Base-by-base conservation (phyloP, 2,113 vertebrate genomes). In the Gasterosteus nipponicus region DNA sequence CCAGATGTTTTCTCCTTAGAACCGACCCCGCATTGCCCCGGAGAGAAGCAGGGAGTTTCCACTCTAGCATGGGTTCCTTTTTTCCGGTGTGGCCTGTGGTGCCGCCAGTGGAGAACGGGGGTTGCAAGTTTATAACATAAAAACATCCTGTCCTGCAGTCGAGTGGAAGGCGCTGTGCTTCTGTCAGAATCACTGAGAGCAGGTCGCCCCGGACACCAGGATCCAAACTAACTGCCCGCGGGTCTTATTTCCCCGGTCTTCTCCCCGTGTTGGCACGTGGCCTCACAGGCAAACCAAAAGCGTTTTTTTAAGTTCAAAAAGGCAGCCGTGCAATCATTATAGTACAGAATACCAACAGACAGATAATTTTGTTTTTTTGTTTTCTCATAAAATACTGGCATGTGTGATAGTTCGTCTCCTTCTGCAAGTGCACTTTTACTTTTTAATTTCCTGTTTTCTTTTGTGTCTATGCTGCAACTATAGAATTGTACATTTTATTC, bases 341-440 rank as follows among this genome's bases (percentile, higher is more conserved):
- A 1, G 22, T 69, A 38, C 31, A 57, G 29, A 49, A 72, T 66
- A 70, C 66, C 57, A 62, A 65, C 60, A 75, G 67, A 68, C 70
- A 60, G 73, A 83, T 69, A 65, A 80, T 54, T 4, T 58, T 14
- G 56, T 11, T 41, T 35, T 62, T 62, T 69, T 12, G 56, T 80
- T 78, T 75, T 78, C 61, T 26, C 22, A 77, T 53, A 49, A 62
- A 76, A 74, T 60, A 57, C 71, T 76, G 69, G 54, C 70, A 57
- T 81, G 38, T 80, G 60, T 74, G 51, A 79, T 67, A 19, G 58
- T 86, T 76, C 77, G 46, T 83, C 82, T 88, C 71, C 75, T 78
- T 89, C 89, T 93, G 89, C 89, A 94, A 94, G 93, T 94, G 92
- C 93, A 94, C 93, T 94, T 92, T 94, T 91, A 86, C 77, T 89